Conservation (phyloP, 2,888 invertebrate genomes). For the Priapulus caudatus region DNA sequence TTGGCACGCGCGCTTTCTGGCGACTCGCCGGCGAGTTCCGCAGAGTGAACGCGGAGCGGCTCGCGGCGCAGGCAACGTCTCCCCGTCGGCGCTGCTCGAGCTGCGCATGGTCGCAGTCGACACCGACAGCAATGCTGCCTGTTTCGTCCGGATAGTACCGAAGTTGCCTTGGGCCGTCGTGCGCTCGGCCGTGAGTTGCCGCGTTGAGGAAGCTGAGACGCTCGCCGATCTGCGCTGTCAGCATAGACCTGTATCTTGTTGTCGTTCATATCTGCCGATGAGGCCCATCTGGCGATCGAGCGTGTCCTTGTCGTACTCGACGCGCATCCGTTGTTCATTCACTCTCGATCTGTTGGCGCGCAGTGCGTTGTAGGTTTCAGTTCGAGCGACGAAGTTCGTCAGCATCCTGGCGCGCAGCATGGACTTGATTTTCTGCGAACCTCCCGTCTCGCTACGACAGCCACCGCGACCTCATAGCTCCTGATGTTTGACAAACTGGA, state of each 20-base stretch:
- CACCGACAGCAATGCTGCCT: slow-evolving; percentile 61
- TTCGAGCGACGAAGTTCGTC: too few relatives aligned
- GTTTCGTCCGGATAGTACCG: slow-evolving; percentile 33
- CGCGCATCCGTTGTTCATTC: too few relatives aligned
- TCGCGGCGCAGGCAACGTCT: slow-evolving; percentile 24
- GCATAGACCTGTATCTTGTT: too few relatives aligned
- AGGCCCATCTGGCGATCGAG: slow-evolving; percentile 59
- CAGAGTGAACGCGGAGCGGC: slow-evolving; percentile 24
- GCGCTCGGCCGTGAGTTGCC: background rate
- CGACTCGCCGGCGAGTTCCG: background rate
- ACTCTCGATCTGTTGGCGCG: too few relatives aligned
- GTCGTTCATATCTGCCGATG: too few relatives aligned
- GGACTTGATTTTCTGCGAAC: slow-evolving; percentile 57
- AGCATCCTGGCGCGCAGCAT: too few relatives aligned
- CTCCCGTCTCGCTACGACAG: too few relatives aligned
- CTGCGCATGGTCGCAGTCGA: slow-evolving; percentile 66
- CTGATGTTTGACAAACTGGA: slow-evolving; percentile 57
- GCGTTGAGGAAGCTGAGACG: background rate
- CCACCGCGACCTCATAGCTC: too few relatives aligned
- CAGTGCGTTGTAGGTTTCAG: too few relatives aligned
- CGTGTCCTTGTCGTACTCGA: slow-evolving; percentile 57
- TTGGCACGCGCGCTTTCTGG: slow-evolving; percentile 24
- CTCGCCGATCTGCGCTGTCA: slow-evolving; percentile 21
- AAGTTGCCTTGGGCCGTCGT: slow-evolving; percentile 18
- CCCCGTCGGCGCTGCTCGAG: slow-evolving; percentile 59